Base-by-base conservation (phyloP, 2,113 vertebrate species). In the Xyrauchen texanus region DNA sequence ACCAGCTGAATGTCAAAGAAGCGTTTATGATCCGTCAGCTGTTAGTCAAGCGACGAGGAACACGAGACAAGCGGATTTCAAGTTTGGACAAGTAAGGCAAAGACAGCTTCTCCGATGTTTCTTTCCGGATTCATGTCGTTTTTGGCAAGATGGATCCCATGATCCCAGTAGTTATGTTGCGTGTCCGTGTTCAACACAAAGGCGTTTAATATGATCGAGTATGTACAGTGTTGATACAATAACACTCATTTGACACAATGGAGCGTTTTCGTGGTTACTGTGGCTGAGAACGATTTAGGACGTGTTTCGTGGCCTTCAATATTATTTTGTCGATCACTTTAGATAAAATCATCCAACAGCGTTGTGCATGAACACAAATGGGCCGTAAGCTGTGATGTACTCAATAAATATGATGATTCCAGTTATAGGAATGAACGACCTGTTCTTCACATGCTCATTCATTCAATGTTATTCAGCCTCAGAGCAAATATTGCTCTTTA, bases 81-180 rank as follows among this genome's bases (percentile, higher is more conserved):
- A 12, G 21, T 34, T 34, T 34, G 21, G 21, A 34, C 21, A 34
- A 81, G 85, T 76, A 82, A 88, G 83, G 81, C 83, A 78, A 82
- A 53, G 70, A 49, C 1, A 34, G 55, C 81, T 78, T 78, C 66
- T 65, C 42, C 6, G 16, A 72, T 15, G 4, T 47, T 47, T 55
- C 11, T 49, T 52, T 13, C 58, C 51, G 15, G 42, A 12, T 76
- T 63, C 21, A 12, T 74, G 12, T 62, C 2, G 10, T 76, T 64
- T 76, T 80, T 69, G 80, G 81, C 67, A 53, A 84, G 58, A 52
- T 10, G 49, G 15, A 71, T 76, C 21, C 44, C 21, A 55, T 49
- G n/a, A 74, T 57, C 46, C 47, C 55, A 46, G 34, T 58, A 45
- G 6, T 72, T 60, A 72, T 72, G 68, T 57, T 10, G 70, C 16